These are phyloP conservation scores for Penaeus monodon DNA, from an alignment of 2,888 invertebrate species.

Conservation along the genomic window DNA sequence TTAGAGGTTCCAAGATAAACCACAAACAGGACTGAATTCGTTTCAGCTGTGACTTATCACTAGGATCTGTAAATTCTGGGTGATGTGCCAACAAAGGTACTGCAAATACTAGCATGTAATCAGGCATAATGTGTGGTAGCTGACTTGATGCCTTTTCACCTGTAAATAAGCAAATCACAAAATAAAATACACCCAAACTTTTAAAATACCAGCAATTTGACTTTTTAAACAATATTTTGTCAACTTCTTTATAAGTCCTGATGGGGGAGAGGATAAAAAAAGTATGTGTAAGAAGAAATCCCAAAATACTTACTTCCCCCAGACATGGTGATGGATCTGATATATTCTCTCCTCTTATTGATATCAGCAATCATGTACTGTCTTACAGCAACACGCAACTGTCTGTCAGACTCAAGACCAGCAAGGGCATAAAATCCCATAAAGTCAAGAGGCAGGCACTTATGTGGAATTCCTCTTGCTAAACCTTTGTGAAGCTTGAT, in stretches of 20 bases:
- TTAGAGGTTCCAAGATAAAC: constrained; percentile 93
- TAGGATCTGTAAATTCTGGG: constrained; percentile 83
- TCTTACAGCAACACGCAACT: constrained; percentile 75
- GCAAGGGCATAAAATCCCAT: constrained; percentile 95
- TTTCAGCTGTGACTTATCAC: constrained; percentile 83
- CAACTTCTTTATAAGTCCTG: no score
- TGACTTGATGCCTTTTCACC: constrained; percentile 81
- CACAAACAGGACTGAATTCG: constrained; percentile 74
- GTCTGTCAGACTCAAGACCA: constrained; percentile 88
- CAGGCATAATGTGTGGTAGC: constrained; percentile 90
- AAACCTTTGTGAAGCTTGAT: constrained; percentile 92
- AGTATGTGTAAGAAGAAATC: not conserved
- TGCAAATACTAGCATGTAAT: constrained; percentile 97
- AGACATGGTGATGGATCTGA: constrained; percentile 83
- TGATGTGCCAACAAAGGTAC: constrained; percentile 95
- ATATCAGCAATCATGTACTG: constrained; percentile 91
- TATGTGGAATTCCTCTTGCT: constrained; percentile 85
- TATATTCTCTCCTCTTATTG: constrained; percentile 87
- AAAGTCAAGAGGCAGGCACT: constrained; percentile 94
- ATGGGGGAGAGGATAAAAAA: no score
- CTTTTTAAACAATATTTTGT: no score
- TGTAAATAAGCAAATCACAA: constrained; percentile 66
- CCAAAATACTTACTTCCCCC: constrained; percentile 69
- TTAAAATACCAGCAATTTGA: not conserved
- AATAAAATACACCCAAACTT: not conserved